Base-by-base conservation (phyloP, 2,888 invertebrate genomes). In the Amblyjoppa proteus region DNA sequence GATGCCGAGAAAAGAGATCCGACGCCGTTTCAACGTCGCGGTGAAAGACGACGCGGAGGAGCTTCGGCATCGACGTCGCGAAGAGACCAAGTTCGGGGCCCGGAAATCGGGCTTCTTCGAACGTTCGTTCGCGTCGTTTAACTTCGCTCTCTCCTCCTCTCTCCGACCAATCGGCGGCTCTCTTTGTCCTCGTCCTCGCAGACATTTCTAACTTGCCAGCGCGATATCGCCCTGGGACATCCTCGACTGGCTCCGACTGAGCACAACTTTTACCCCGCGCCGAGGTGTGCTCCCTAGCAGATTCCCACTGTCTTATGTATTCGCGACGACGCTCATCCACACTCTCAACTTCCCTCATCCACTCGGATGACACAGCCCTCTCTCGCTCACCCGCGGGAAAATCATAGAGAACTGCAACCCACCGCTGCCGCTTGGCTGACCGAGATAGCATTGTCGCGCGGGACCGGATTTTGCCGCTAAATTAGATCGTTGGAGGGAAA, bases 381-480 rank as follows among this genome's bases (percentile, higher is more conserved):
- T 74, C 74, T 78, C 58, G 49, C 81, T 31, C 71, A 64, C 45
- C 53, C 71, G 28, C 71, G 64, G 64, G 25, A 70, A 69, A 77
- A 64, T 78, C 79, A 45, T 45, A 53, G 76, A 74, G 80, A 80
- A 80, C 66, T 56, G 78, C 76, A 76, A 58, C 75, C 76, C 73
- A 53, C 38, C 38, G 38, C 38, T 38, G 64, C 71, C 49, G 88
- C 81, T 81, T 87, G 87, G 87, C 71, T 61, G 66, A 64, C 78
- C 68, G 85, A 85, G 87, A 87, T 88, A 88, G 82, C 84, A 88
- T 88, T 88, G 85, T 87, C 83, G 80, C 87, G 69, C 53, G 53
- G 76, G 66, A 84, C 80, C 71, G 82, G 87, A 87, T 88, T 88
- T 85, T 87, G 80, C 85, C 76, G 87, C 78, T 87, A 87, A 88